phyloP scores from a whole-genome alignment of 53 echinoderm and acorn worm species.

The Mesocentrotus franciscanus region DNA sequence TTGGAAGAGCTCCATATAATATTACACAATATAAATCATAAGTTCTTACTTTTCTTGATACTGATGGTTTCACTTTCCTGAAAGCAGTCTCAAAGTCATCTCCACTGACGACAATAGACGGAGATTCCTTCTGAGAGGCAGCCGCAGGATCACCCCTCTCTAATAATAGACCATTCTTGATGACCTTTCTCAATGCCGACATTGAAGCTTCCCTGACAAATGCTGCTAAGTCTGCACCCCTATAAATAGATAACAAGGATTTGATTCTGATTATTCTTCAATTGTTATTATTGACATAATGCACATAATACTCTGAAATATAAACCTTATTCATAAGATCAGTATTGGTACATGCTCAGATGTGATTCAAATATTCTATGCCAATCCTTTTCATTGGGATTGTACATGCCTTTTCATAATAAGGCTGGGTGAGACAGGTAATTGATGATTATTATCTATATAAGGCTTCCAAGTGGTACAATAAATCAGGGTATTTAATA shows the following conservation, averaged over 20 bases:
- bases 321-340: not conserved
- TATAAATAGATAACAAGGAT: constrained; percentile 25
- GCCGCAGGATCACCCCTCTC: constrained; percentile 27
- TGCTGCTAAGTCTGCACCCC: constrained; percentile 96
- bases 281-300: too few species aligned
- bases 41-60: constrained; percentile 81
- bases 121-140: constrained; percentile 16
- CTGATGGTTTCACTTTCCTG: constrained; percentile 90
- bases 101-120: constrained; percentile 64
- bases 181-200: constrained; percentile 83
- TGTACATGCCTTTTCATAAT: too few species aligned
- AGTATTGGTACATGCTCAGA: not conserved
- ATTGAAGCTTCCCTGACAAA: constrained; percentile 95
- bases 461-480: too few species aligned
- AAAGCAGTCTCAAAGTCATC: constrained; percentile 93
- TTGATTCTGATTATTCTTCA: not conserved
- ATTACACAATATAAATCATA: not conserved
- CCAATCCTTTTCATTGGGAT: too few species aligned
- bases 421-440: too few species aligned
- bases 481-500: too few species aligned
- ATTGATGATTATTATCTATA: too few species aligned
- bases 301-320: not conserved
- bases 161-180: constrained; percentile 57
- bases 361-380: not conserved
- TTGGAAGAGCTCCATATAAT: too few species aligned